A percentile compares a stretch with the other conserved stretches of the same genome.
phyloP scores from a whole-genome alignment of 2,888 invertebrate genomes.

The Hypercompe scribonia region DNA sequence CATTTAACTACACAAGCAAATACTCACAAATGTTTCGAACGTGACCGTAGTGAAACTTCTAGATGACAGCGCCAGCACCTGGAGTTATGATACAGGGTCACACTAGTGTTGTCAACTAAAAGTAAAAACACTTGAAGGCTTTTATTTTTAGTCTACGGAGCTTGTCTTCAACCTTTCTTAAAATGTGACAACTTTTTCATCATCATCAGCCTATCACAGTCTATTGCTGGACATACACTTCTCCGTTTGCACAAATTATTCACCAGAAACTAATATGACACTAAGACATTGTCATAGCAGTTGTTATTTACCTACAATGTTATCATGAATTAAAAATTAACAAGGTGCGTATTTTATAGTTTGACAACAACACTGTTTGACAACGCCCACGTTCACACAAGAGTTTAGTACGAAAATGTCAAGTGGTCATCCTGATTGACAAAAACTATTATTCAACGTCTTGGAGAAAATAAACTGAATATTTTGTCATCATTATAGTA shows the following conservation, averaged over 20 bases:
- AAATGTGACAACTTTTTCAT: not conserved
- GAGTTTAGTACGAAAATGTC: too few species aligned
- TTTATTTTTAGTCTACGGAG: not conserved
- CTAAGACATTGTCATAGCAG: not conserved
- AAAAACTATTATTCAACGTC: too few species aligned
- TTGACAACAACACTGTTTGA: too few species aligned
- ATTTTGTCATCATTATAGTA: too few species aligned
- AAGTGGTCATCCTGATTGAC: too few species aligned
- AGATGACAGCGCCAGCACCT: conserved; percentile 26
- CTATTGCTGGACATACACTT: not conserved
- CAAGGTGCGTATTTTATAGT: too few species aligned
- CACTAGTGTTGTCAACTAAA: conserved; percentile 5
- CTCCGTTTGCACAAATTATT: not conserved
- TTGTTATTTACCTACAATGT: not conserved
- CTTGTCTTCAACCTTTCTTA: too few species aligned
- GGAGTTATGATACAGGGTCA: conserved; percentile 26
- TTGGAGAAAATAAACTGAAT: too few species aligned
- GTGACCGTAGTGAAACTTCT: conserved; percentile 30
- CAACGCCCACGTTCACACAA: too few species aligned
- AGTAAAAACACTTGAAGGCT: not conserved
- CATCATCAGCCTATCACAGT: too few species aligned
- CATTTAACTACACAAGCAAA: conserved; percentile 41
- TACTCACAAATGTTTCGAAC: conserved; percentile 37
- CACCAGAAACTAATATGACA: not conserved
- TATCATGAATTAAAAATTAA: too few species aligned